These are phyloP conservation scores for Micromussa lordhowensis DNA, from an alignment of 92 coral and sea anemone species.

Conservation along the genomic window DNA sequence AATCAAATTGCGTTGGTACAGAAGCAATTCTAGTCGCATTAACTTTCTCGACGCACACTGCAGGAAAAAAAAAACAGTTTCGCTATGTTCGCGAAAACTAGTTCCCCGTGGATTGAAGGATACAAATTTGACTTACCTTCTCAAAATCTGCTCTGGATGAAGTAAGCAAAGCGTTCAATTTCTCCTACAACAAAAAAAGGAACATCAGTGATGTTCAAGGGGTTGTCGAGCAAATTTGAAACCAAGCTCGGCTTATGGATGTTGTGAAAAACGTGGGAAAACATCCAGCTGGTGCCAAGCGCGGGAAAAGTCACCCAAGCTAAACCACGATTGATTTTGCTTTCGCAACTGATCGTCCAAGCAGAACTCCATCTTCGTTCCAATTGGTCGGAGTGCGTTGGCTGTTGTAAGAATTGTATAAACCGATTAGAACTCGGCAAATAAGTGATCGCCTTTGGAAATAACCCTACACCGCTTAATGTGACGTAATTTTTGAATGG, in stretches of 20 bases:
- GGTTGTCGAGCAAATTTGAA: background rate
- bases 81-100: background rate
- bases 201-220: background rate
- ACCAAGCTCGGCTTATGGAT: too few relatives aligned
- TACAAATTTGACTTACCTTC: slow-evolving; percentile 63
- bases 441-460: background rate
- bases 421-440: background rate
- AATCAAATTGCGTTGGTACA: background rate
- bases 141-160: slow-evolving; percentile 82
- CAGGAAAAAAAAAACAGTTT: too few relatives aligned
- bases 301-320: background rate
- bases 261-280: background rate
- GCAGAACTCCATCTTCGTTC: background rate
- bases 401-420: background rate
- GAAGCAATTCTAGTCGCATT: background rate
- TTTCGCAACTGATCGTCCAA: background rate
- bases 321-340: background rate
- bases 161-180: slow-evolving; percentile 70
- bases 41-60: too few relatives aligned
- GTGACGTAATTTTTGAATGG: background rate
- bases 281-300: background rate
- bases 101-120: background rate
- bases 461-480: background rate
- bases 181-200: slow-evolving; percentile 60
- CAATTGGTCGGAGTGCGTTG: background rate